Evolutionary conservation across 1,140 invertebrate genomes (phyloP), one percentile per base, ranked within the genome.

Genomic region (Eubasilissa regina): DNA sequence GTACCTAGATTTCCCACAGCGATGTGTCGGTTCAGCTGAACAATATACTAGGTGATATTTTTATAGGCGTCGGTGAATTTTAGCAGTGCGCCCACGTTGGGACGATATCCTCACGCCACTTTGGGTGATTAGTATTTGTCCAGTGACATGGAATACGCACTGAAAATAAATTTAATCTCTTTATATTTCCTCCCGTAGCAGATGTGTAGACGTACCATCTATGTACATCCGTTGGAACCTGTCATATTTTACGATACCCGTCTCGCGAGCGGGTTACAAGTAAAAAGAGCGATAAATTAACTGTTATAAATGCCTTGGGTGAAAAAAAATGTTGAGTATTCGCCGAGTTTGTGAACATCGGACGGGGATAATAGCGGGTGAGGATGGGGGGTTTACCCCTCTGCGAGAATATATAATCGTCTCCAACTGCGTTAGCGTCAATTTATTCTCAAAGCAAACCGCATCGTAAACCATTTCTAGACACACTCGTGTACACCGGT

Each of bases 271-370:
- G 17, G 19, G 58, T 19, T 35, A 10, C 58, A n/a, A 64, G 35
- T 64, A 25, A 64, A 51, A 51, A 64, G 25, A n/a, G 60, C 60
- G 0, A 64, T 64, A 64, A 64, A 64, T 64, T 64, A 64, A 64
- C 60, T n/a, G 60, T 43, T 64, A 35, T 35, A 25, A 64, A 43
- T 35, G 25, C 8, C 53, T 56, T 9, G 58, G 6, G 60, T 13
- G 13, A 62, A 25, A 64, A 62, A 35, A 62, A 13, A 62, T 4
- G 35, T 13, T 13, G 35, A 64, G 19, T 21, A 62, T 62, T 62
- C 25, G 58, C 25, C 58, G 58, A 25, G 21, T 62, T 62, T 62
- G 48, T 13, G 48, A 43, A 25, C 58, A n/a, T 25, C 58, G 35
- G 35, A 19, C 60, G 25, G 58, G 58, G 19, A 55, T 55, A 55